Conservation (phyloP, 2,113 vertebrate genomes). For the Daubentonia madagascariensis region DNA sequence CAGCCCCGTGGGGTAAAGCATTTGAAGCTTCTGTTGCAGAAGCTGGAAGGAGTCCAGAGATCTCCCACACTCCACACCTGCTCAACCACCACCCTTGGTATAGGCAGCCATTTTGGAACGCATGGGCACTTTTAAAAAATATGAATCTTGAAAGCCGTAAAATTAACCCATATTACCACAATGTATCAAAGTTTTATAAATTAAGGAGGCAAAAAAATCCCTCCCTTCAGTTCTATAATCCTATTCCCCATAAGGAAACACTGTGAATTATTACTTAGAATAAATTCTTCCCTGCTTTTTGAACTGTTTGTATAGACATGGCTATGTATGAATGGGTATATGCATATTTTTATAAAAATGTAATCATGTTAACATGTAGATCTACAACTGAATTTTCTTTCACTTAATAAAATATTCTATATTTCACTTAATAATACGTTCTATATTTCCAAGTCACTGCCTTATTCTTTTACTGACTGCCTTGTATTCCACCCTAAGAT, state of each 20-base stretch:
- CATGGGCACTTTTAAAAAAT: neutral
- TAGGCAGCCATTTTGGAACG: neutral
- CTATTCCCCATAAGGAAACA: neutral
- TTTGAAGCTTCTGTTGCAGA: neutral
- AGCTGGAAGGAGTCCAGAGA: neutral
- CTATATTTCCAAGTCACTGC: neutral
- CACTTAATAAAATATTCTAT: neutral
- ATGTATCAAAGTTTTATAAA: neutral
- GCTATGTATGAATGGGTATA: neutral
- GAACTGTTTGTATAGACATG: neutral
- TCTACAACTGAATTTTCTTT: neutral
- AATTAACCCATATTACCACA: neutral
- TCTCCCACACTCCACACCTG: neutral
- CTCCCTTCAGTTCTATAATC: neutral
- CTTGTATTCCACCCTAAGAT: too few relatives aligned
- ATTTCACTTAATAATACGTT: neutral
- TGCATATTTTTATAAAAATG: neutral
- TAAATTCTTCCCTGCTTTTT: neutral
- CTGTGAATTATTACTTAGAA: neutral
- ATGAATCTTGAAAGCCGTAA: neutral
- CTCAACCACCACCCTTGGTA: neutral
- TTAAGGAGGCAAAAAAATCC: neutral
- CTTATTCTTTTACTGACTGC: neutral
- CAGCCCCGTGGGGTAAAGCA: neutral
- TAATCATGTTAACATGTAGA: neutral